Conservation (phyloP, 1,140 invertebrate genomes). For the Schlechtendalia chinensis region DNA sequence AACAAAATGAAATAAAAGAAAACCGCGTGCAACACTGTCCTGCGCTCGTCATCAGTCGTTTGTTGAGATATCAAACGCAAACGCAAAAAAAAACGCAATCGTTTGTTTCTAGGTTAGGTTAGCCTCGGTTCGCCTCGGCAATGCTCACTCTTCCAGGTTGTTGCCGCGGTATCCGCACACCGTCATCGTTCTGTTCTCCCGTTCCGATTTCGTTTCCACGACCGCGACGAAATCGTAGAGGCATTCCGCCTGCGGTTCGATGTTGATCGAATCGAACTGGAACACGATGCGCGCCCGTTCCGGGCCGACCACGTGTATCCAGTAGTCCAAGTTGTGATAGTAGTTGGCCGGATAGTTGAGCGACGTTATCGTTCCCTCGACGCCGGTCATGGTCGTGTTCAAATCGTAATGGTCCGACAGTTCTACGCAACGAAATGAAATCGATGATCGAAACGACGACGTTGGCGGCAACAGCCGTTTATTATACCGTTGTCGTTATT, state of each 20-base stretch:
- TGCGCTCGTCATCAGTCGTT: too few species aligned
- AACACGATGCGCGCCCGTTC: slow-evolving; percentile 65
- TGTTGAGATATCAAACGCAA: too few species aligned
- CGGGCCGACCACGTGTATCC: slow-evolving; percentile 63
- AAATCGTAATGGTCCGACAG: slow-evolving; percentile 52
- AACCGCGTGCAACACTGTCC: too few species aligned
- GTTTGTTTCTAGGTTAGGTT: too few species aligned
- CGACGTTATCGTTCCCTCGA: slow-evolving; percentile 62
- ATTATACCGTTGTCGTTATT: neutral
- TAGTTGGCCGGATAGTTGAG: slow-evolving; percentile 68
- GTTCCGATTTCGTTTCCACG: slow-evolving; percentile 56
- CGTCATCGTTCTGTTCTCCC: slow-evolving; percentile 37
- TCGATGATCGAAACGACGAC: too few species aligned
- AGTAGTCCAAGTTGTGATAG: slow-evolving; percentile 68
- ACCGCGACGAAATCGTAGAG: slow-evolving; percentile 69
- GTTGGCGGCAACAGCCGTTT: neutral
- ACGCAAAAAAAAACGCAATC: too few species aligned
- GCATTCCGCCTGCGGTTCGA: slow-evolving; percentile 72
- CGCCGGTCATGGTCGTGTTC: slow-evolving; percentile 60
- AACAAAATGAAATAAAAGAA: too few species aligned
- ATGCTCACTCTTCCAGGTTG: slow-evolving; percentile 35
- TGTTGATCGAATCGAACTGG: slow-evolving; percentile 66
- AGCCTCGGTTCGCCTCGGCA: too few species aligned
- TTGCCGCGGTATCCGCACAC: slow-evolving; percentile 36
- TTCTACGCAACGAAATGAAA: neutral